Percentiles rank a stretch among this genome's conserved stretches.
Conservation (phyloP, 2,113 vertebrate species). For the Polypterus senegalus region DNA sequence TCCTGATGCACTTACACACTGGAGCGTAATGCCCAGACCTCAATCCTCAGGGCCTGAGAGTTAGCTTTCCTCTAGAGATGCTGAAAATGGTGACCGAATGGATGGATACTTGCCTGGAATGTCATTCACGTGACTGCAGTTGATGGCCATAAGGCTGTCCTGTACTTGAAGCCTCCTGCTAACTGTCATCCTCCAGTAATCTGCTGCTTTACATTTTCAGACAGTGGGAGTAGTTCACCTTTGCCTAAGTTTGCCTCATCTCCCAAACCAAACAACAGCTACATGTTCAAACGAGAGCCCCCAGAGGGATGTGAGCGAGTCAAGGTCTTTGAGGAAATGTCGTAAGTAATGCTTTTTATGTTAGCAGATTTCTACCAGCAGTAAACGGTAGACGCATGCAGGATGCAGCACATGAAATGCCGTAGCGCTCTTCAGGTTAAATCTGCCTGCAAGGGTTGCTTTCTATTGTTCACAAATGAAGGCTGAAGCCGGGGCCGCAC, state of each 20-base stretch:
- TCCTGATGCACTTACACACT: too few relatives aligned
- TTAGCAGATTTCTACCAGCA: background rate
- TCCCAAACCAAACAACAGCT: constrained; percentile 98
- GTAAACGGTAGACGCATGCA: background rate
- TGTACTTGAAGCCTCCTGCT: background rate
- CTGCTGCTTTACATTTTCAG: constrained; percentile 67
- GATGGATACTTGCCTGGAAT: background rate
- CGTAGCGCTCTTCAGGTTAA: too few relatives aligned
- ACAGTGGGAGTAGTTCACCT: constrained; percentile 82
- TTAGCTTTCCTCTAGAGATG: too few relatives aligned
- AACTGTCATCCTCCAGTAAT: background rate
- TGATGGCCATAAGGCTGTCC: background rate
- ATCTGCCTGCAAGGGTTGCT: too few relatives aligned
- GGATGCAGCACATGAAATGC: too few relatives aligned
- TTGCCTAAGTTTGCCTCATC: constrained; percentile 92
- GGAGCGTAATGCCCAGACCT: too few relatives aligned
- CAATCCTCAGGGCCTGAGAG: too few relatives aligned
- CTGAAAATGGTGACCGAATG: too few relatives aligned
- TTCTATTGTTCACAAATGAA: too few relatives aligned
- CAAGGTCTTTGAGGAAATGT: constrained; percentile 94
- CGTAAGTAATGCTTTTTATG: constrained; percentile 68
- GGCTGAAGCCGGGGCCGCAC: too few relatives aligned
- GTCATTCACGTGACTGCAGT: background rate
- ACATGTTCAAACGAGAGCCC: constrained; percentile 96
- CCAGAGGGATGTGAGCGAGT: constrained; percentile 95